Base-by-base conservation (phyloP, 1,140 invertebrate genomes). In the Leguminivora glycinivorella region DNA sequence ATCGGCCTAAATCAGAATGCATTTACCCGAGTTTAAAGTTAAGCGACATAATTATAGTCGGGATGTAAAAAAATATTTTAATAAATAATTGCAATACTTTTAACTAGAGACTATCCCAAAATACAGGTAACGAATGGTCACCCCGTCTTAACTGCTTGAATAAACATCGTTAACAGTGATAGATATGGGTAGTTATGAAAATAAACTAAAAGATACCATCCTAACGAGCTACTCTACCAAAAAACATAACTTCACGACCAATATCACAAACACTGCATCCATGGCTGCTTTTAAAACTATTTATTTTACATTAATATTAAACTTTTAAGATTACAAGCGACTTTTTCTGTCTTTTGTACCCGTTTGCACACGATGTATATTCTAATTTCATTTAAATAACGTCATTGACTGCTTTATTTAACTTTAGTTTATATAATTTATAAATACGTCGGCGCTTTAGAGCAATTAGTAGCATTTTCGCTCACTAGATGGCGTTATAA, bases 81-180 rank as follows among this genome's bases (percentile, higher is more conserved):
- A 3, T 0, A 31, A 31, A 31, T 31, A 31, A 31, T 31, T 17
- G n/a, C 60, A 25, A 14, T 40, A 12, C 5, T 40, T 6, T 12
- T 12, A 40, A 43, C 5, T 12, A 43, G n/a, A n/a, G 47, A 52
- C 47, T 52, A 2, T 52, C 17, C 47, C 47, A 22, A 9, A 52
- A 22, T 52, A 52, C 22, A 5, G 1, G 6, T 3, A 72, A 71
- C 29, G 4, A n/a, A 74, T 88, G 82, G 84, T 76, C 72, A 76
- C 79, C 63, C 24, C 22, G 75, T 56, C 72, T 70, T 77, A 86
- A 82, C 81, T 80, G 87, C 84, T 91, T 91, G 85, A 89, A 91
- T 91, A 91, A 91, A 91, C 88, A 89, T 90, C 86, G 89, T 91
- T 91, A 91, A 89, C 89, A 87, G 85, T 91, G 87, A 91, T 91